Evolutionary conservation across 2,797 vertebrate genomes (phyloP), one percentile per base, ranked within the genome.

Genomic region (Cirrhinus mrigala): DNA sequence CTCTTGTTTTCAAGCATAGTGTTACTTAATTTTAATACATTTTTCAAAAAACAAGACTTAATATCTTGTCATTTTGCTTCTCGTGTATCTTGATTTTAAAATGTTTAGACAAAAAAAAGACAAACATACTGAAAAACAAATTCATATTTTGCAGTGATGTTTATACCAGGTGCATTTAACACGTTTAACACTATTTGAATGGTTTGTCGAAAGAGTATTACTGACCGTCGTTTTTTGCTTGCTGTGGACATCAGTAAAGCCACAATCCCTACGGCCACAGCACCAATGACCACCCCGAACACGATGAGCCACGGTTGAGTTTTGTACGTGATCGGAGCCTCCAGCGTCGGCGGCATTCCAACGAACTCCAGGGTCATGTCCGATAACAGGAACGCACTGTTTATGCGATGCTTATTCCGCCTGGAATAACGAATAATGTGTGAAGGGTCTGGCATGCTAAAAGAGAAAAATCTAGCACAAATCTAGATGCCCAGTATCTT

Each of bases 341-440:
- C 86, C 84, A 99, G 87, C 0, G 97, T 99, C 33, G 97, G 95
- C 0, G 56, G 0, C 89, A 99, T 94, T 29, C 94, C 96, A n/a
- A 96, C 5, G 71, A 99, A 99, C 92, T 99, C 97, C 92, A 99
- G 91, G 0, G 93, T 97, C 8, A 92, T 62, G 68, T 98, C 97
- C 18, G 95, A 93, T 48, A 99, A 92, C 87, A 93, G 77, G 79
- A 99, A 98, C 44, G 94, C 95, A 12, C 89, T 95, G 90, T 97
- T 99, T 92, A 99, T 97, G 71, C 98, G 96, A 33, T 90, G 54
- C 84, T 96, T 96, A 56, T 93, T 97, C 56, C 16, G 22, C 22
- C 98, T 99, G 7, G 73, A 78, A 86, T 62, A 29, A 64, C 27
- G 6, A 12, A 33, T 46, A 27, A 12, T 3, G 29, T 58, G 56